Conservation (phyloP, 2,888 invertebrate species). For the Pristionchus arcanus region DNA sequence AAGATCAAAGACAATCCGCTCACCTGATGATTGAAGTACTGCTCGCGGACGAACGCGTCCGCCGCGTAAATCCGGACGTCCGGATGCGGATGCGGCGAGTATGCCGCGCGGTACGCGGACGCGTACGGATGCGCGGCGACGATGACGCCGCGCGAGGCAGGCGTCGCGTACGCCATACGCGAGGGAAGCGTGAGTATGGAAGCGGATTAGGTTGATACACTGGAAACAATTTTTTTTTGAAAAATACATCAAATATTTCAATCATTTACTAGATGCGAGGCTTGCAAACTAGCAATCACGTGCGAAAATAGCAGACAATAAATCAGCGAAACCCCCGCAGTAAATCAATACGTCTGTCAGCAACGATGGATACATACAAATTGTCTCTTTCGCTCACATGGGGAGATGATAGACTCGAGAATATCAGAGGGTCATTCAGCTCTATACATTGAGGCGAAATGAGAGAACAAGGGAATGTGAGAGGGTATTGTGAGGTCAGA, state of each 20-base stretch:
- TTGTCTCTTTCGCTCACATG: background rate
- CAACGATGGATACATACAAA: constrained; percentile 1
- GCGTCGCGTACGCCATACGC: constrained; percentile 41
- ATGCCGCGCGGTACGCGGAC: background rate
- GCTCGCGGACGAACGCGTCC: constrained; percentile 10
- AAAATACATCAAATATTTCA: too few relatives aligned
- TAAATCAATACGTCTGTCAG: background rate
- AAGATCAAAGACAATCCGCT: background rate
- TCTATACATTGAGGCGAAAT: background rate
- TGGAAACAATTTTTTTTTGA: too few relatives aligned
- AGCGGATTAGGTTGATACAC: background rate
- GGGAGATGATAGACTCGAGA: background rate
- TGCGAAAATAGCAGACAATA: background rate
- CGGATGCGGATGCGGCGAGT: background rate
- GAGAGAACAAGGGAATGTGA: background rate
- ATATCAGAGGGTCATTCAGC: too few relatives aligned
- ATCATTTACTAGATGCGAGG: too few relatives aligned
- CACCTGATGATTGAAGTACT: constrained; percentile 39
- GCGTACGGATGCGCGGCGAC: constrained; percentile 42
- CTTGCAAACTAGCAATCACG: background rate
- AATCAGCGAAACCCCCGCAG: background rate
- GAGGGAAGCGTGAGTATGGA: background rate
- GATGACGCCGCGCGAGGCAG: constrained; percentile 39
- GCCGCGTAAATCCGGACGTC: constrained; percentile 29
- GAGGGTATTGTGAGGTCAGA: background rate